Base-by-base conservation (phyloP, 2,888 invertebrate species). In the Pheosia gnoma region DNA sequence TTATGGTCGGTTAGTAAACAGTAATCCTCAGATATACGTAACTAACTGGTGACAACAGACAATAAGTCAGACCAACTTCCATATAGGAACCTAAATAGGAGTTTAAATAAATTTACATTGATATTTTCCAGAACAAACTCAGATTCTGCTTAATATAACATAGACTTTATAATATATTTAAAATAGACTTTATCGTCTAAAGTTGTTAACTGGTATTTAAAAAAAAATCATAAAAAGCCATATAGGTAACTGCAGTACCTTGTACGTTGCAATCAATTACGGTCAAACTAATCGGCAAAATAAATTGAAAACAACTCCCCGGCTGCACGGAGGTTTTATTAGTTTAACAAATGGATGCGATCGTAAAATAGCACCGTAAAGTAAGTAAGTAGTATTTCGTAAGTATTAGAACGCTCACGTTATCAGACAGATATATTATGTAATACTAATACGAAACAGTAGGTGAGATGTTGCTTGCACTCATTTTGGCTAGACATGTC, bases 301-400 rank as follows among this genome's bases (percentile, higher is more conserved):
- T 66, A 71, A 75, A 79, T 76, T 73, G 79, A 60, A 73, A 68
- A 63, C 74, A 79, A 78, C 79, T 77, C 74, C 70, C 59, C 62
- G 69, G 53, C 59, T 59, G 55, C 49, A 58, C 43, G 9, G 51
- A 58, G 49, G 53, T 64, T 68, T 66, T 68, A 66, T 68, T 66
- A 61, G 59, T 70, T 62, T 56, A 62, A 62, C 55, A 67, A 54
- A 66, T 41, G 55, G 25, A 54, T 62, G 10, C 60, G 60, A 62
- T 68, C 66, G 66, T 70, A 63, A 72, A 72, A 65, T 59, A 51
- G 58, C 59, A 68, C 62, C 64, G 62, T 67, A 65, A 68, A 72
- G 64, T 63, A 56, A n/a, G n/a, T n/a, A n/a, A n/a, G n/a, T 61
- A 25, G 59, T 45, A 58, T 73, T 67, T 52, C 71, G 57, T 68